phyloP scores from a whole-genome alignment of 2,888 invertebrate species.

The Macrophya alboannulata region DNA sequence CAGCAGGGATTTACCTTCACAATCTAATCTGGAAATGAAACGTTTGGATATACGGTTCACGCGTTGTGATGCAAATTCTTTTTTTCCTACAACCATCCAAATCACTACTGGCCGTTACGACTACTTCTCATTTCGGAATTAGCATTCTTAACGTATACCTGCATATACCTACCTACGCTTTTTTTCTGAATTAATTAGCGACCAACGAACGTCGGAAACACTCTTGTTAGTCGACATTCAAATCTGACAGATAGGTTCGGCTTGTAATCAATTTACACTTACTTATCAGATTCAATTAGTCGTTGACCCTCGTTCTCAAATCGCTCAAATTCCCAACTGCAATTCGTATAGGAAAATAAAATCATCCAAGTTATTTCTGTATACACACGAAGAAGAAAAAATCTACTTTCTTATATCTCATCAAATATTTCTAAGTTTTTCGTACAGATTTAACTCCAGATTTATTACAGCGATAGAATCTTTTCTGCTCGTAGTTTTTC shows the following conservation, averaged over 20 bases:
- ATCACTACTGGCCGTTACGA: constrained; percentile 35
- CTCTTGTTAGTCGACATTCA: constrained; percentile 27
- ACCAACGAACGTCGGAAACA: constrained; percentile 9
- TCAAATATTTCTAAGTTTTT: neutral
- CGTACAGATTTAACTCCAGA: neutral
- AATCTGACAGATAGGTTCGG: neutral
- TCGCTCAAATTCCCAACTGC: neutral
- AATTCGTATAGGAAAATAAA: neutral
- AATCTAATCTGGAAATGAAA: constrained; percentile 40
- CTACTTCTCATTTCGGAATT: constrained; percentile 18
- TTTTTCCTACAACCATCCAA: neutral
- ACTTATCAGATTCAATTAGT: neutral
- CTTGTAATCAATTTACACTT: neutral
- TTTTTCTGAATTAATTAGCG: constrained; percentile 27
- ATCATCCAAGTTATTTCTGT: neutral
- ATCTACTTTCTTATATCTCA: neutral
- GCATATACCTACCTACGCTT: neutral
- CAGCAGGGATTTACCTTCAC: constrained; percentile 23
- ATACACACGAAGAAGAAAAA: neutral
- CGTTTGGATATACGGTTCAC: neutral
- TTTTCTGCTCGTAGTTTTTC: neutral
- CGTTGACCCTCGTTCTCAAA: neutral
- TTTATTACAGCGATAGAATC: neutral
- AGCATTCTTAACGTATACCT: constrained; percentile 22
- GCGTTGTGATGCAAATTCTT: constrained; percentile 46